Evolutionary conservation across 2,113 vertebrate species (phyloP).

Genomic region (Alectura lathami): DNA sequence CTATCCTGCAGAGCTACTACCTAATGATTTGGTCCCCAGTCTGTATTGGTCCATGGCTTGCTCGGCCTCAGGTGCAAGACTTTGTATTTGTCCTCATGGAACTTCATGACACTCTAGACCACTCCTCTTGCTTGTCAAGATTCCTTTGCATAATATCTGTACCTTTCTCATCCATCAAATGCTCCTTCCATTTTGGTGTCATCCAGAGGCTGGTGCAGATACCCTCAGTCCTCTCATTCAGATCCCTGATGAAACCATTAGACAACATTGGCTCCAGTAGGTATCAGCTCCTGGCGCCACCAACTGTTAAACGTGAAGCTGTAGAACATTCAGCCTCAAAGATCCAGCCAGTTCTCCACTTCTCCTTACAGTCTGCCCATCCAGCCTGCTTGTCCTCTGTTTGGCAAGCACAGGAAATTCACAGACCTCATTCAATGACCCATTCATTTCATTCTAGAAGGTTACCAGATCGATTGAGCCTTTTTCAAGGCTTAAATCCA

Average conservation of each 20-base stretch:
- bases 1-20: neutral
- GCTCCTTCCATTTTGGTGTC: neutral
- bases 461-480: neutral
- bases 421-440: neutral
- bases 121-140: neutral
- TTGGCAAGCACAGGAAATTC: neutral
- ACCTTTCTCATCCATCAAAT: neutral
- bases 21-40: fast-evolving
- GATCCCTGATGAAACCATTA: neutral
- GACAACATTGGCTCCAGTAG: neutral
- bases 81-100: neutral
- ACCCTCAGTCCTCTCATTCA: neutral
- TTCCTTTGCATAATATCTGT: neutral
- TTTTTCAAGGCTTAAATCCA: neutral
- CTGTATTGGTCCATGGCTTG: neutral
- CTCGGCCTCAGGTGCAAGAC: neutral
- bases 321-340: neutral
- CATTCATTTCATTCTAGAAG: neutral
- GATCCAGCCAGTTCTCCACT: neutral
- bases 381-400: neutral
- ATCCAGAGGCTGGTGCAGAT: neutral
- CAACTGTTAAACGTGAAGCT: neutral
- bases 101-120: neutral
- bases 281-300: neutral
- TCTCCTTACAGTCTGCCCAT: neutral